Conservation (phyloP, 2,888 invertebrate species). For the Hypomecis punctinalis region DNA sequence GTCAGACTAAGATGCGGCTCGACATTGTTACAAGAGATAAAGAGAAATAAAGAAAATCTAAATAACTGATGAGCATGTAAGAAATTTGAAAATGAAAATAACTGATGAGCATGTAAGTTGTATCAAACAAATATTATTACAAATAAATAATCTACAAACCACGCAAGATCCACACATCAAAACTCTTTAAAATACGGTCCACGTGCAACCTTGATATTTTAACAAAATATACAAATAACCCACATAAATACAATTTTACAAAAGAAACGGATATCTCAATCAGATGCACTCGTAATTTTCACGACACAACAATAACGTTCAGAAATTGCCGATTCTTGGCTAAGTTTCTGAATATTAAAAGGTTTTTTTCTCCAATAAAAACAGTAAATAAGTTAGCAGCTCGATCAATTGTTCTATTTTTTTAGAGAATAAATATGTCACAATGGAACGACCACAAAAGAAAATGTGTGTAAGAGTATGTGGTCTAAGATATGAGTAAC, state of each 20-base stretch:
- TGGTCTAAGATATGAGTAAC: constrained; percentile 41
- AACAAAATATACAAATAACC: constrained; percentile 6
- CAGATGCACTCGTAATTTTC: constrained; percentile 39
- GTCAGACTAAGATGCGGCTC: too few relatives aligned
- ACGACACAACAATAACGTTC: constrained; percentile 36
- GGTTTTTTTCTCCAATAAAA: constrained; percentile 36
- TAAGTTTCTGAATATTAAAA: constrained; percentile 27
- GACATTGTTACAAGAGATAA: too few relatives aligned
- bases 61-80: too few relatives aligned
- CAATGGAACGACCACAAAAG: constrained; percentile 53
- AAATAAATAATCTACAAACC: constrained; percentile 12
- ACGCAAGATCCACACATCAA: neutral
- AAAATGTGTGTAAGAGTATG: constrained; percentile 42
- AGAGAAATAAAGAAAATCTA: too few relatives aligned
- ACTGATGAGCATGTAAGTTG: too few relatives aligned
- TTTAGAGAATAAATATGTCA: constrained; percentile 62
- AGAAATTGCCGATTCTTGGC: constrained; percentile 27
- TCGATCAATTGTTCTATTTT: constrained; percentile 48
- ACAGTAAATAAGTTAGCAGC: constrained; percentile 53
- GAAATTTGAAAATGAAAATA: too few relatives aligned
- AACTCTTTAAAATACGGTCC: constrained; percentile 30
- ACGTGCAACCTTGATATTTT: constrained; percentile 43
- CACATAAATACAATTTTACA: neutral
- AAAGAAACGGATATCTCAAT: constrained; percentile 39
- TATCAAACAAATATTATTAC: too few relatives aligned